These are phyloP conservation scores for Muntiacus muntjak DNA, from an alignment of 2,113 vertebrate genomes.

Conservation along the genomic window DNA sequence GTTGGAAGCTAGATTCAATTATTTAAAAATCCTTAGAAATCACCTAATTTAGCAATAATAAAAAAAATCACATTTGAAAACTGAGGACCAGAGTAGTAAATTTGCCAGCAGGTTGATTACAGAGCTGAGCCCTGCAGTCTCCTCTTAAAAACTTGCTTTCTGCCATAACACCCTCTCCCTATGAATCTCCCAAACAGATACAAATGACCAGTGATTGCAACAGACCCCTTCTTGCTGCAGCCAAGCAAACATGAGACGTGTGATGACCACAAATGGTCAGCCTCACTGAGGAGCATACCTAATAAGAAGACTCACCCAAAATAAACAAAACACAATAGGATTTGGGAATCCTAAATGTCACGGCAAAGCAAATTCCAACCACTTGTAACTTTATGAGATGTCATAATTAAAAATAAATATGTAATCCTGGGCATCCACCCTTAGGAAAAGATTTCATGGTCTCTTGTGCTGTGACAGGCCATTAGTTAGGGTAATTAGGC, in stretches of 20 bases:
- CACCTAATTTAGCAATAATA: neutral
- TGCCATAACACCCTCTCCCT: neutral
- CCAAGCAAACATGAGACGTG: neutral
- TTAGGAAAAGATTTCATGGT: constrained; percentile 61
- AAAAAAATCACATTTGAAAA: neutral
- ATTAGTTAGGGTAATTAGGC: constrained; percentile 65
- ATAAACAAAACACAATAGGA: neutral
- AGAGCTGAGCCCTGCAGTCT: neutral
- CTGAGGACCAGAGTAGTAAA: neutral
- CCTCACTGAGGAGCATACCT: neutral
- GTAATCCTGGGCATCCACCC: constrained; percentile 16
- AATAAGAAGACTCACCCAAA: neutral
- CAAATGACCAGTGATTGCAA: neutral
- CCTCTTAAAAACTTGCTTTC: neutral
- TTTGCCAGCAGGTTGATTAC: neutral
- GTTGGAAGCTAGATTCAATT: neutral
- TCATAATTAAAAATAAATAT: constrained; percentile 71
- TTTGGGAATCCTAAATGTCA: constrained; percentile 22
- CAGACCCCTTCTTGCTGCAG: neutral
- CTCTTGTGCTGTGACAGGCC: constrained; percentile 37
- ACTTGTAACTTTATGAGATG: constrained; percentile 54
- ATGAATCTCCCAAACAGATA: neutral
- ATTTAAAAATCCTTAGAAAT: neutral
- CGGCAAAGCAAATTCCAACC: constrained; percentile 15
- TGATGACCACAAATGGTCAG: neutral